Evolutionary conservation across 2,113 vertebrate species (phyloP), one percentile per base, ranked within the genome.

Genomic region (Bothrops jararaca): DNA sequence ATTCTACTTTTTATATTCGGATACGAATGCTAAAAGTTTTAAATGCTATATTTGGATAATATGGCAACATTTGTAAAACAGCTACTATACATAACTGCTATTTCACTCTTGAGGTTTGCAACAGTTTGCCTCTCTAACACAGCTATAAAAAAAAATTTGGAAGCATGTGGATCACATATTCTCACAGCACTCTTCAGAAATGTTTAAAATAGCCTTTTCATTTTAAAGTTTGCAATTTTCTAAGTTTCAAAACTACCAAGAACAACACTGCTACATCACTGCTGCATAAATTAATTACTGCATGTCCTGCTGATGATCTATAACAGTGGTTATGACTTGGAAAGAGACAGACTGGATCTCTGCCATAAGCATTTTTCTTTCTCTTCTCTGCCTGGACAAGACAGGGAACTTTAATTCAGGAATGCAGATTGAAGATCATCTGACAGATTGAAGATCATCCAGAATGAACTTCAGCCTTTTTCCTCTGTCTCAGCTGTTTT

Each of bases 31-130:
- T 0, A 0, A 86, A 24, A 48, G 48, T 50, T 91, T 90, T 52
- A 91, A 58, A 15, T 86, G 52, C 34, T 5, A 12, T 45, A 1
- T 64, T 89, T 95, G 93, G 94, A 91, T 89, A 64, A 93, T 86
- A 91, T 89, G 50, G 6, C 88, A 34, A 52, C 7, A 6, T 54
- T 74, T 89, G 45, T 92, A 54, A 89, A 74, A 8, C 50, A 92
- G 54, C 13, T 48, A 88, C 23, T 92, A 42, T 92, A 89, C 24
- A 80, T 92, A 92, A 92, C 54, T 88, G 29, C 86, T 52, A 18
- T 45, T 56, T 87, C 15, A 74, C 12, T 92, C 34, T 45, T 54
- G 85, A 64, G 39, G 9, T 39, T 13, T 13, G 10, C 42, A 69
- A 48, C 39, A 91, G 39, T 91, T 57, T 57, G 12, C 45, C 24